Conservation (phyloP, 2,113 vertebrate species). For the Brevimyrus niger region DNA sequence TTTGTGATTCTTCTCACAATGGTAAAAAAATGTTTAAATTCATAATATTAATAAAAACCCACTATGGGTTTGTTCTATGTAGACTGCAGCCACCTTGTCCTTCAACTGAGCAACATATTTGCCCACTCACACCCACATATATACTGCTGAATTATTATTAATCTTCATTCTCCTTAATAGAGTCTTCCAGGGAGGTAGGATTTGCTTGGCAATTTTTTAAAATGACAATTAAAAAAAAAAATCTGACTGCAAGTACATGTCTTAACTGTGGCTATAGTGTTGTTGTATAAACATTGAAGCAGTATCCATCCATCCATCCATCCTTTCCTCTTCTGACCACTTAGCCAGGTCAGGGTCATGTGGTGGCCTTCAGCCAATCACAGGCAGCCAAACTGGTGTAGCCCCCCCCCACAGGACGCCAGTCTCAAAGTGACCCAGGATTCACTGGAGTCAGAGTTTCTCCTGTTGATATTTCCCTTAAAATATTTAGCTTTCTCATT, state of each 20-base stretch:
- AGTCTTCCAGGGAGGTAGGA: background rate
- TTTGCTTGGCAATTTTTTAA: background rate
- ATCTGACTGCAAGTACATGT: background rate
- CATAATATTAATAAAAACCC: background rate
- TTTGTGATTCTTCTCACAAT: background rate
- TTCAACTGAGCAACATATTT: background rate
- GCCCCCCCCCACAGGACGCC: background rate
- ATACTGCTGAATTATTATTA: constrained; percentile 7
- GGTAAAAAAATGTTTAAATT: background rate
- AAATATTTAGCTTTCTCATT: background rate
- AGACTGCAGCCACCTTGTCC: background rate
- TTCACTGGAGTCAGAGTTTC: background rate
- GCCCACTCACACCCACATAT: background rate
- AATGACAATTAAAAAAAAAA: background rate
- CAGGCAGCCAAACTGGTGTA: background rate
- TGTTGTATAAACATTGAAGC: background rate
- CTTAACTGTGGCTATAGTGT: background rate
- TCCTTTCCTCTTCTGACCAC: background rate
- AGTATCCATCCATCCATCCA: background rate
- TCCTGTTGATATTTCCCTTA: background rate
- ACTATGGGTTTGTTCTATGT: no score
- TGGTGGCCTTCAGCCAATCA: background rate
- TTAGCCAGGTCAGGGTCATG: background rate
- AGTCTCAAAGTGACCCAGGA: background rate
- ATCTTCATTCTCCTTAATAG: background rate